phyloP scores from a whole-genome alignment of 2,888 invertebrate genomes.

The Zhuqinia jingwanae region DNA sequence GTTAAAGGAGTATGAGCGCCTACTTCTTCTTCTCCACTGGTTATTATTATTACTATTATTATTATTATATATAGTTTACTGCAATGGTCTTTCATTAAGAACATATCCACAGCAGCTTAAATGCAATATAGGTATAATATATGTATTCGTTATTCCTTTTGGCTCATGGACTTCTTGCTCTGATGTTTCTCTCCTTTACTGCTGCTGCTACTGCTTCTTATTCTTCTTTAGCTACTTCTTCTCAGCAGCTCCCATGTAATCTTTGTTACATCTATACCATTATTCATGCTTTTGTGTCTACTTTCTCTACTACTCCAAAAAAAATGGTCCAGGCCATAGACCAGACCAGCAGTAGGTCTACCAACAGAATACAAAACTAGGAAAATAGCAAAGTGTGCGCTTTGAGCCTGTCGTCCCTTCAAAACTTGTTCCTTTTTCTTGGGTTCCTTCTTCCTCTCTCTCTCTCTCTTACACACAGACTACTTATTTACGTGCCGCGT shows the following conservation, averaged over 20 bases:
- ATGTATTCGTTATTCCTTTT: constrained; percentile 35
- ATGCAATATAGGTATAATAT: too few relatives aligned
- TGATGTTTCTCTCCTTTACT: background rate
- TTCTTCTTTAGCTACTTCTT: background rate
- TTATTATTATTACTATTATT: constrained; percentile 43
- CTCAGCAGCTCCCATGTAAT: constrained; percentile 44
- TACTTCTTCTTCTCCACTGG: background rate
- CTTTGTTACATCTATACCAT: constrained; percentile 65
- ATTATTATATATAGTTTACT: constrained; percentile 33
- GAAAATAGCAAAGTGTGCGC: too few relatives aligned
- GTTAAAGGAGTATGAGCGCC: background rate
- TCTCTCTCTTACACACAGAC: too few relatives aligned
- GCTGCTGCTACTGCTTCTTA: constrained; percentile 13
- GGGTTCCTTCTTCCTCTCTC: background rate
- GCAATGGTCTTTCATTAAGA: constrained; percentile 3
- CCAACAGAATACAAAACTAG: background rate
- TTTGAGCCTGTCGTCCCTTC: background rate
- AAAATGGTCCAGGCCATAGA: background rate
- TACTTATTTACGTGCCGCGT: background rate
- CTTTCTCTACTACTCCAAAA: background rate
- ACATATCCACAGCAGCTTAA: constrained; percentile 62
- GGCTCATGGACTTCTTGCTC: constrained; percentile 8
- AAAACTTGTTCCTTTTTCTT: constrained; percentile 10
- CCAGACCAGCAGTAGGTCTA: background rate
- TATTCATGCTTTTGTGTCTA: constrained; percentile 64